Evolutionary conservation across 2,113 vertebrate genomes (phyloP).

Genomic region (Brienomyrus brachyistius): DNA sequence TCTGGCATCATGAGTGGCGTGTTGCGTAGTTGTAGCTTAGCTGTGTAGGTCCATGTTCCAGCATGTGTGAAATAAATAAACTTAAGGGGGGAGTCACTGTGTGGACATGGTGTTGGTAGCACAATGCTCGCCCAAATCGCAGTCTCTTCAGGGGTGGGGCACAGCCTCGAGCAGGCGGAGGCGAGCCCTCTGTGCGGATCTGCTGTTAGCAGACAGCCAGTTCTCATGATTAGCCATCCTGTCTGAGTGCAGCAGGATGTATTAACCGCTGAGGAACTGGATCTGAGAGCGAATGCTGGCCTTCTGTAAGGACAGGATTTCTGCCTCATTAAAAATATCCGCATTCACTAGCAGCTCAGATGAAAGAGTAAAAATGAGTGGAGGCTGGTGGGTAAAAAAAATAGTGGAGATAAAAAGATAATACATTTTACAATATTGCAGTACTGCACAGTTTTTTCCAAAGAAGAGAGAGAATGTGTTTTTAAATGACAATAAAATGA

Average conservation of each 20-base stretch:
- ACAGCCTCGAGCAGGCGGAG: neutral
- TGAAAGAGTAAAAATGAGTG: neutral
- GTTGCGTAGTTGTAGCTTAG: neutral
- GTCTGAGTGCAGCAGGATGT: neutral
- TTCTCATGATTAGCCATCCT: neutral
- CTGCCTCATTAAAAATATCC: neutral
- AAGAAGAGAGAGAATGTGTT: neutral
- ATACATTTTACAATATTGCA: neutral
- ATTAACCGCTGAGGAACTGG: neutral
- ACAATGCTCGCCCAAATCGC: neutral
- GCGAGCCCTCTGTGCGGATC: neutral
- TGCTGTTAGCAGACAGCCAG: neutral
- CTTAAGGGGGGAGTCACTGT: neutral
- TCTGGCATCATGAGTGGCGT: neutral
- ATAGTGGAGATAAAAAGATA: neutral
- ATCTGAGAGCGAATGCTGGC: neutral
- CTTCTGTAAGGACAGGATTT: neutral
- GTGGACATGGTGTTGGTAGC: neutral
- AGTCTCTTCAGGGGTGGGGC: neutral
- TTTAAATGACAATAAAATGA: neutral
- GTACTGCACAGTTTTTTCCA: neutral
- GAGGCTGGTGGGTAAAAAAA: neutral
- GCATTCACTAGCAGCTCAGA: neutral
- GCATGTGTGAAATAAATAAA: neutral
- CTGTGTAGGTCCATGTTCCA: neutral